Conservation (phyloP, 2,888 invertebrate species). For the Agonopterix arenella region DNA sequence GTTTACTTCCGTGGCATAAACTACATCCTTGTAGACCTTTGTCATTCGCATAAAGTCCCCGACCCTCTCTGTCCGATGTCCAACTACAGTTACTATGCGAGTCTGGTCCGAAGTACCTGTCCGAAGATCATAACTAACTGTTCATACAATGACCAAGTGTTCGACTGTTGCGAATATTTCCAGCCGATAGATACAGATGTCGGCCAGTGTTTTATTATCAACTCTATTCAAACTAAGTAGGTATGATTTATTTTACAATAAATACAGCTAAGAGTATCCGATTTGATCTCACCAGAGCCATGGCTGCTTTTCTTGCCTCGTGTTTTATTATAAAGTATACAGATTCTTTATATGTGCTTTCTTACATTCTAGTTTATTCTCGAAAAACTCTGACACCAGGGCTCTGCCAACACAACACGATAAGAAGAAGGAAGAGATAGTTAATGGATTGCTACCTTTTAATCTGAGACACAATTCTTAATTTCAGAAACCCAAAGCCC, state of each 20-base stretch:
- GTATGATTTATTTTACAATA: slow-evolving; percentile 32
- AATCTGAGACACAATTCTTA: no score
- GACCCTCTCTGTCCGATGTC: slow-evolving; percentile 75
- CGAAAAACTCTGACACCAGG: no score
- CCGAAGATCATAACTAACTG: slow-evolving; percentile 66
- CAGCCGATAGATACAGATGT: slow-evolving; percentile 75
- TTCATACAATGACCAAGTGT: slow-evolving; percentile 63
- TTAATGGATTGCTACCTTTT: no score
- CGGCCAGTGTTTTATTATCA: slow-evolving; percentile 78
- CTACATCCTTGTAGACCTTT: slow-evolving; percentile 80
- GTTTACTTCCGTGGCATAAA: slow-evolving; percentile 81
- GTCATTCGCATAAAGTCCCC: slow-evolving; percentile 61
- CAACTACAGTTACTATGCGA: slow-evolving; percentile 78
- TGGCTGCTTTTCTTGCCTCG: no score
- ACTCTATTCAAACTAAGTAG: slow-evolving; percentile 76
- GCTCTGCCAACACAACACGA: no score
- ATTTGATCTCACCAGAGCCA: neutral
- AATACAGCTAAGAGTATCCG: neutral
- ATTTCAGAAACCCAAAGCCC: slow-evolving; percentile 40
- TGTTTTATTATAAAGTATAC: neutral
- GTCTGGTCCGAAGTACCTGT: slow-evolving; percentile 73
- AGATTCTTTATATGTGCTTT: neutral
- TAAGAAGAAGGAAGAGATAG: no score
- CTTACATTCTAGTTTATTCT: no score
- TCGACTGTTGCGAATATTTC: slow-evolving; percentile 81